Conservation (phyloP, 1,140 invertebrate genomes). For the Spodoptera frugiperda region DNA sequence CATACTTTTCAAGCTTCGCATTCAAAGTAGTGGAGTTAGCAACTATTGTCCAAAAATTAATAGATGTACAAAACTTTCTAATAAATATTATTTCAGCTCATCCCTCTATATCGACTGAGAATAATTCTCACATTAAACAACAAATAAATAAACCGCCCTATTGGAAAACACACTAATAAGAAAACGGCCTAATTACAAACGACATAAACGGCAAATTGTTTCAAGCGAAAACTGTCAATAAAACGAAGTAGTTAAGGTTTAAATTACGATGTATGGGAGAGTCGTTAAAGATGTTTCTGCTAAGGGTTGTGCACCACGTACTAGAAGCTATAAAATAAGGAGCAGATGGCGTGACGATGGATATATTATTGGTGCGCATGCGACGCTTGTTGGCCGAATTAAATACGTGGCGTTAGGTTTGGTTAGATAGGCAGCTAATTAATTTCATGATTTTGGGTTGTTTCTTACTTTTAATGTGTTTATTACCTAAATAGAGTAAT, state of each 20-base stretch:
- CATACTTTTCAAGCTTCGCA: neutral
- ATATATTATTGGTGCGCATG: conserved; percentile 64
- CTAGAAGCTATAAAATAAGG: conserved; percentile 72
- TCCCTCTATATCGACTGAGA: conserved; percentile 1
- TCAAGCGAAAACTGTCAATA: conserved; percentile 22
- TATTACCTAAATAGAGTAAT: neutral
- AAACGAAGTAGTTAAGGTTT: conserved; percentile 41
- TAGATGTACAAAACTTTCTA: neutral
- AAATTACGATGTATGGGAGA: conserved; percentile 41
- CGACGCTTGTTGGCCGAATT: conserved; percentile 53
- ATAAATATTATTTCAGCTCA: conserved; percentile 36
- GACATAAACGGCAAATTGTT: neutral
- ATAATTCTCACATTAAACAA: conserved; percentile 21
- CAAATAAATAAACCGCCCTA: conserved; percentile 43
- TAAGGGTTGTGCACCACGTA: conserved; percentile 60
- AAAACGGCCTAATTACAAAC: conserved; percentile 4
- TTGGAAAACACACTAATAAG: conserved; percentile 39
- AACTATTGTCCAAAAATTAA: too few relatives aligned
- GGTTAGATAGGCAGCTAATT: conserved; percentile 1
- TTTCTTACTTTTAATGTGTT: too few relatives aligned
- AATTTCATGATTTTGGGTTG: neutral
- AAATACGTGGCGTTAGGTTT: conserved; percentile 55
- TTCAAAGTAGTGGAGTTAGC: too few relatives aligned
- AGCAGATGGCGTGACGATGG: conserved; percentile 68
- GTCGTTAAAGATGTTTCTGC: conserved; percentile 53